A percentile compares a stretch with the other conserved stretches of the same genome.
Conservation (phyloP, 2,888 invertebrate species). For the Ophion ventricosus region DNA sequence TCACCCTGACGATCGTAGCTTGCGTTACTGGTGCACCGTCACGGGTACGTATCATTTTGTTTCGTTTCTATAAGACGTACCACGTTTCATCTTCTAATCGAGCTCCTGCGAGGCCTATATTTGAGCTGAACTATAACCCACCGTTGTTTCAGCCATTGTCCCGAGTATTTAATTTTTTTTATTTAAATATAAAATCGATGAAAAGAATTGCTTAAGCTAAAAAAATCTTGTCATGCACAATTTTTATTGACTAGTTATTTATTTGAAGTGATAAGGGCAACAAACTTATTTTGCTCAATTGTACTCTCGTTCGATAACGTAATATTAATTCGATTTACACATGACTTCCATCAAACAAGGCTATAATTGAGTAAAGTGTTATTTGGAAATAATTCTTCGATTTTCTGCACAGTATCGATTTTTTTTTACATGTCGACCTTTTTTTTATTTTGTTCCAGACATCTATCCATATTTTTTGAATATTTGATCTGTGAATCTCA, state of each 20-base stretch:
- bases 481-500: too few relatives aligned
- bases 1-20: conserved; percentile 60
- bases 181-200: not conserved
- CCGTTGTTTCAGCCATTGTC: too few relatives aligned
- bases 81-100: not conserved
- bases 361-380: not conserved
- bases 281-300: not conserved
- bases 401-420: too few relatives aligned
- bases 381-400: not conserved
- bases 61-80: not conserved
- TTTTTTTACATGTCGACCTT: too few relatives aligned
- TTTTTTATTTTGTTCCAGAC: too few relatives aligned
- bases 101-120: too few relatives aligned
- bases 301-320: too few relatives aligned
- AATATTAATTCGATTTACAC: too few relatives aligned
- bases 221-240: not conserved
- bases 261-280: not conserved
- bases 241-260: not conserved
- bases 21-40: conserved; percentile 68
- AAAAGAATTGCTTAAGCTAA: not conserved
- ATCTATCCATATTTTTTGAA: too few relatives aligned
- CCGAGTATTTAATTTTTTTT: too few relatives aligned
- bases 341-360: not conserved
- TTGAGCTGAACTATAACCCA: too few relatives aligned
- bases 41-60: conserved; percentile 68